Base-by-base conservation (phyloP, 2,888 invertebrate species). In the Cyaniris semiargus region DNA sequence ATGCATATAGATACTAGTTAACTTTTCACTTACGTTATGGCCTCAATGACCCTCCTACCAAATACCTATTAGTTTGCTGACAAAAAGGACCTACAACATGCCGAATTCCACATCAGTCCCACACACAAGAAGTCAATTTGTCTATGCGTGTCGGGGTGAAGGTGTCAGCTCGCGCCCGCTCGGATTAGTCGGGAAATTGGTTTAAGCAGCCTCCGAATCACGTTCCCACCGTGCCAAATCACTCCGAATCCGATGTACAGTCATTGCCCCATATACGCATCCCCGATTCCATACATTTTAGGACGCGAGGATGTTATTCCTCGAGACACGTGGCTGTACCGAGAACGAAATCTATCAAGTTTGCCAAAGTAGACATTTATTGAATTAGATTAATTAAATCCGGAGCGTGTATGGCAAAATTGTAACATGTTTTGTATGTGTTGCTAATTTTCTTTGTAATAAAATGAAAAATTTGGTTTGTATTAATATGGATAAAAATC, bases 121-220 rank as follows among this genome's bases (percentile, higher is more conserved):
- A n/a, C 71, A 48, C 48, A 23, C 23, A 74, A 77, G 82, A 74
- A 77, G 82, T 84, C 83, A 83, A 83, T 84, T 83, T 81, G 81
- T 83, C 82, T 78, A 75, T 77, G 80, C 78, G 80, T 74, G 78
- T 79, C 79, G 78, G 81, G 79, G 79, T 79, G 79, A 83, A 88
- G 87, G 90, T 89, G 90, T 86, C 84, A 86, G 86, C 84, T 85
- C 84, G 85, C 83, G 85, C 85, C 85, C 83, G 83, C 75, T 79
- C 82, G 91, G 93, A 92, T 93, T 92, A 92, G 82, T 86, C 87
- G 86, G 86, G 84, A 89, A 91, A 93, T 92, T 92, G 90, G 91
- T 90, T 91, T 85, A 89, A 88, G 86, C 85, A 85, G 85, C 84
- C 83, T 84, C 83, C 83, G 85, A 83, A 86, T 87, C 85, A 84